These are phyloP conservation scores for Charanyca ferruginea DNA, from an alignment of 2,888 invertebrate species.

Conservation along the genomic window DNA sequence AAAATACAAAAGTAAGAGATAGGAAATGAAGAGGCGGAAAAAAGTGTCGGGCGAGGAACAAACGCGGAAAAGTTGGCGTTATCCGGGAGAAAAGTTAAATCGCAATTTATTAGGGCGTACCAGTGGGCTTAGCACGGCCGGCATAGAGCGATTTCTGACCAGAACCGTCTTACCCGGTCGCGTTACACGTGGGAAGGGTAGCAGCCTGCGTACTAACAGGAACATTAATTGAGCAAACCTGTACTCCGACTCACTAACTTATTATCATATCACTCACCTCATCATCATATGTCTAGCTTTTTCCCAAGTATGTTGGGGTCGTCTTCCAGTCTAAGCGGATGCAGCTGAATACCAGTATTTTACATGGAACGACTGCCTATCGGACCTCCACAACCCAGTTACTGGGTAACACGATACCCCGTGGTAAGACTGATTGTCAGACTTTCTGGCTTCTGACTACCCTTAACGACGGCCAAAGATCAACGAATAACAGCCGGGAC, in stretches of 20 bases:
- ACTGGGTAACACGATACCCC: too few species aligned
- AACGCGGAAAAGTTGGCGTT: slow-evolving; percentile 91
- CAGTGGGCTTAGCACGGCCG: slow-evolving; percentile 84
- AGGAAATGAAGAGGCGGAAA: slow-evolving; percentile 91
- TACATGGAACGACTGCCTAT: too few species aligned
- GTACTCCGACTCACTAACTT: neutral
- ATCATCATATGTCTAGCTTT: too few species aligned
- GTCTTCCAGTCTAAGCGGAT: too few species aligned
- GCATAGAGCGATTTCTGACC: slow-evolving; percentile 62
- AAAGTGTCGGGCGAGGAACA: slow-evolving; percentile 90
- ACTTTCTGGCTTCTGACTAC: too few species aligned
- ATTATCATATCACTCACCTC: too few species aligned
- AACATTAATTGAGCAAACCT: neutral
- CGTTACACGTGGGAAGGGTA: slow-evolving; percentile 14
- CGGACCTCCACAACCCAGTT: too few species aligned
- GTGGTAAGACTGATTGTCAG: too few species aligned
- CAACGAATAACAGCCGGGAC: too few species aligned
- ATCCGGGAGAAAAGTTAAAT: slow-evolving; percentile 91
- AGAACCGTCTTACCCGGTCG: slow-evolving; percentile 17
- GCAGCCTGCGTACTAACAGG: neutral
- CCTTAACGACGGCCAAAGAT: too few species aligned
- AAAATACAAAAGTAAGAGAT: slow-evolving; percentile 91
- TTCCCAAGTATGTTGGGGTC: too few species aligned
- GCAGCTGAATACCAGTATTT: too few species aligned
- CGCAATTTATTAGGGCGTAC: slow-evolving; percentile 91